Conservation (phyloP, 2,888 invertebrate genomes). For the Agapetus fuscipes region DNA sequence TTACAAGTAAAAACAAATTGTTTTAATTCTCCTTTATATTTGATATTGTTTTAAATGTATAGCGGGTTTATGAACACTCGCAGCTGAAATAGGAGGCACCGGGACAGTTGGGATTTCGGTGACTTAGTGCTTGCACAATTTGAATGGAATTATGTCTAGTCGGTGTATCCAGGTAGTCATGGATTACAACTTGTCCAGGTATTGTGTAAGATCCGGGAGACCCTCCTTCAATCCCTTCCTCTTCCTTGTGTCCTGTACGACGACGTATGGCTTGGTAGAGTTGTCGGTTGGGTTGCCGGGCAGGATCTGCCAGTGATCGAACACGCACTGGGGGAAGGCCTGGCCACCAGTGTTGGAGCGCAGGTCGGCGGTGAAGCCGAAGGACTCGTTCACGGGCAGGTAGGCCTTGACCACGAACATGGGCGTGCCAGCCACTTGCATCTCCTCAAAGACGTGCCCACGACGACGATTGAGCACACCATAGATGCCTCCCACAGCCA, state of each 20-base stretch:
- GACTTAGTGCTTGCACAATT: no score
- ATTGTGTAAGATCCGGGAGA: constrained; percentile 89
- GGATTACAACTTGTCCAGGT: constrained; percentile 96
- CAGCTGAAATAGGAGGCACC: no score
- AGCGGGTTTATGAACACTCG: background rate
- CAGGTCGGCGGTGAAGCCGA: constrained; percentile 98
- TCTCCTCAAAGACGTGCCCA: constrained; percentile 96
- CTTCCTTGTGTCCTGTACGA: constrained; percentile 92
- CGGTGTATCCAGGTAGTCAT: constrained; percentile 26
- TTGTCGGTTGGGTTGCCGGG: constrained; percentile 89
- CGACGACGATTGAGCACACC: constrained; percentile 94
- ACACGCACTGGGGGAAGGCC: constrained; percentile 99
- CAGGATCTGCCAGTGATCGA: constrained; percentile 98
- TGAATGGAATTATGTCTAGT: constrained; percentile 17
- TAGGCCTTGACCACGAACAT: constrained; percentile 99
- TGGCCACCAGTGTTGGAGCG: constrained; percentile 97
- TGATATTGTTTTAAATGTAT: constrained; percentile 2
- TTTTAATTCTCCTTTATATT: no score
- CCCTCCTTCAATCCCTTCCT: constrained; percentile 99
- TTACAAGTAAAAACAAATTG: constrained; percentile 18
- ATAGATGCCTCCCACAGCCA: constrained; percentile 95
- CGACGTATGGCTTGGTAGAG: constrained; percentile 61
- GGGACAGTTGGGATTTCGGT: no score
- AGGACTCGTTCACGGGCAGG: constrained; percentile 99
- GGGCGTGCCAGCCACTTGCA: constrained; percentile 89